Evolutionary conservation across 2,888 invertebrate genomes (phyloP), one percentile per base, ranked within the genome.

Genomic region (Campoplex capitator): DNA sequence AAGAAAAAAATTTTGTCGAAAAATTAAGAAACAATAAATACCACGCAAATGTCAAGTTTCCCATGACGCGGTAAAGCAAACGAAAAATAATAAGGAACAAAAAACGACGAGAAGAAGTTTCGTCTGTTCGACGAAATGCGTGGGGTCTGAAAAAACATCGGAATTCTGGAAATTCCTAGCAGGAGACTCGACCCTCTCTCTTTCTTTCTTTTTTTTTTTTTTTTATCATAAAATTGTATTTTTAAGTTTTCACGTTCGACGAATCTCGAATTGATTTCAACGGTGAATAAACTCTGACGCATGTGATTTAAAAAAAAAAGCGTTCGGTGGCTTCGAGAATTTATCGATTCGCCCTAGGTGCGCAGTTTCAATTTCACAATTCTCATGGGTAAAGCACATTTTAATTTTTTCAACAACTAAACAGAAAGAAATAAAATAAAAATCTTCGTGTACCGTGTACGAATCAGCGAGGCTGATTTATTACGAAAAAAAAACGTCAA

Each of bases 331-430:
- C 56, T 77, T 84, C 68, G 81, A 84, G 77, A 86, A 86, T 84
- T 86, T 86, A 86, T 86, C 71, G 84, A 86, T 84, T 81, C 68
- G 38, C 67, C 23, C 74, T n/a, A 11, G 9, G 56, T 11, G 56
- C 9, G 9, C 23, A 23, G 1, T n/a, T 54, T 54, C 54, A 4
- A 28, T 56, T 56, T 56, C 9, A 56, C 56, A 28, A 56, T n/a
- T 38, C 6, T 38, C 6, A 11, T 56, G 1, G 38, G 38, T 38
- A 4, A 54, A 8, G 7, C 18, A 54, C 2, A 54, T n/a, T 7
- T 2, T 7, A 54, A n/a, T 54, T 54, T n/a, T 54, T 54, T 18
- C n/a, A 7, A 3, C 6, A 48, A 48, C 6, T n/a, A 54, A 54
- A 23, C 23, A 23, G 0, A 23, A 23, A 23, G 23, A 23, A 23